Evolutionary conservation across 2,888 invertebrate genomes (phyloP).

Genomic region (Latrodectus hesperus): DNA sequence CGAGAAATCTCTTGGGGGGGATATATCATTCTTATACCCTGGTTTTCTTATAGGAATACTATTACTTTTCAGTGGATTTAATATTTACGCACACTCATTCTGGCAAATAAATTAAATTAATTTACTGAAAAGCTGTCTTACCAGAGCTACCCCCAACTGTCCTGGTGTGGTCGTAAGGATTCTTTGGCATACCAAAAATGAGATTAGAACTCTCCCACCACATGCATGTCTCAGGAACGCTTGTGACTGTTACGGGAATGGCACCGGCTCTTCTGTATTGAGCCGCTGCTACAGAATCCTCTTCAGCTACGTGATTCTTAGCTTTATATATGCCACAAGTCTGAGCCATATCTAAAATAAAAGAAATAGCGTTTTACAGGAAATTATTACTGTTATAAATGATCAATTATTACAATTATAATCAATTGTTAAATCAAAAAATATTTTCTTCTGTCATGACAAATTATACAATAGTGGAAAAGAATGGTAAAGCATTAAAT

Average conservation of each 20-base stretch:
- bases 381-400: too few species aligned
- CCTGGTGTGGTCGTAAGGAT: constrained; percentile 86
- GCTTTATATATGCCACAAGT: constrained; percentile 20
- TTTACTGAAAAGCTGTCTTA: constrained; percentile 77
- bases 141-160: constrained; percentile 92
- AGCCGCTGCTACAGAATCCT: constrained; percentile 82
- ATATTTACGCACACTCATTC: too few species aligned
- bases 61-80: too few species aligned
- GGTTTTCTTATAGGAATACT: too few species aligned
- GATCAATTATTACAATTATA: too few species aligned
- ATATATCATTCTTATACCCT: too few species aligned
- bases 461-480: too few species aligned
- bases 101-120: too few species aligned
- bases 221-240: constrained; percentile 78
- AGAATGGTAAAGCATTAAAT: too few species aligned
- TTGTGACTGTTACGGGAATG: constrained; percentile 81
- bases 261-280: constrained; percentile 83
- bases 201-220: constrained; percentile 90
- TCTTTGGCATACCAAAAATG: constrained; percentile 84
- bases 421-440: too few species aligned
- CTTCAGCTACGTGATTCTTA: constrained; percentile 79
- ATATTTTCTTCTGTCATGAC: too few species aligned
- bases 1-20: too few species aligned
- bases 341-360: constrained; percentile 20
- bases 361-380: background rate